These are phyloP conservation scores for Lordiphosa andalusiaca DNA, from an alignment of 2,888 invertebrate species.

Conservation along the genomic window DNA sequence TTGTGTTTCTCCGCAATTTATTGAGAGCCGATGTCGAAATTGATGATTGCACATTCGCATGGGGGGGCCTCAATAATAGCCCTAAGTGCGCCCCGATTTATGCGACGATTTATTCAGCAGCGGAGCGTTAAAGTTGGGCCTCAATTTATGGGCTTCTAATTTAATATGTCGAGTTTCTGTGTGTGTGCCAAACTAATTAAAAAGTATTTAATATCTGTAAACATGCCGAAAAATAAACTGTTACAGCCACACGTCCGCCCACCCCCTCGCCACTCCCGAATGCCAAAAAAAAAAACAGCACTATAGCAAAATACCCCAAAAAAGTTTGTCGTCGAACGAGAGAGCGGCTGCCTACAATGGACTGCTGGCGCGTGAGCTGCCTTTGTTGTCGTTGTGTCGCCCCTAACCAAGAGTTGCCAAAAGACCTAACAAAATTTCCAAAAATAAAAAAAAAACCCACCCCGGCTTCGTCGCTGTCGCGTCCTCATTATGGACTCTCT, in stretches of 20 bases:
- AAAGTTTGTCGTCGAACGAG: slow-evolving; percentile 54
- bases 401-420: slow-evolving; percentile 39
- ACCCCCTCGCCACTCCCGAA: background rate
- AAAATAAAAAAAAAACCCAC: background rate
- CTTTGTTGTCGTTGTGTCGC: slow-evolving; percentile 31
- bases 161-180: slow-evolving; percentile 45
- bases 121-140: slow-evolving; percentile 22
- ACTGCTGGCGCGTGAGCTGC: slow-evolving; percentile 37
- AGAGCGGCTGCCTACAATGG: slow-evolving; percentile 23
- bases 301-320: slow-evolving; percentile 31
- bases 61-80: slow-evolving; percentile 13
- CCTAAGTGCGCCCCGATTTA: slow-evolving; percentile 30
- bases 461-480: slow-evolving; percentile 29
- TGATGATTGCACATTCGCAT: slow-evolving; percentile 24
- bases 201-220: slow-evolving; percentile 72
- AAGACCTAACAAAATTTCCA: slow-evolving; percentile 18
- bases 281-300: background rate
- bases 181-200: slow-evolving; percentile 69
- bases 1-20: slow-evolving; percentile 63
- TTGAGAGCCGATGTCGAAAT: slow-evolving; percentile 50
- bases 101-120: slow-evolving; percentile 30
- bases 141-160: slow-evolving; percentile 42
- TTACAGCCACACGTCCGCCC: slow-evolving; percentile 9
- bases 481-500: slow-evolving; percentile 57
- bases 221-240: slow-evolving; percentile 61